A percentile compares a stretch with the other conserved stretches of the same genome.
Conservation (phyloP, 2,888 invertebrate genomes). For the Zele albiditarsus region DNA sequence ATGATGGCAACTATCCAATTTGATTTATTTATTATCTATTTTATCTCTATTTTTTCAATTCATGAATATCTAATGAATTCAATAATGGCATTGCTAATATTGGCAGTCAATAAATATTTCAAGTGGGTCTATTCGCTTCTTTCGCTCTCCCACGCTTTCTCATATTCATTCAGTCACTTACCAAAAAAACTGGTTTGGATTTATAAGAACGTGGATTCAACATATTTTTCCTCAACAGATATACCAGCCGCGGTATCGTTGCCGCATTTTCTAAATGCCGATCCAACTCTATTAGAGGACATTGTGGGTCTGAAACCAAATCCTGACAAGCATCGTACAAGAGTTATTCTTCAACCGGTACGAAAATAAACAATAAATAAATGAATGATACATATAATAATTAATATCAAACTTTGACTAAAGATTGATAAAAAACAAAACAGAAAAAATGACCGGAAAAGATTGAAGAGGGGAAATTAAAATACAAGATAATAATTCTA, state of each 20-base stretch:
- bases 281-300: slow-evolving; percentile 65
- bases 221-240: slow-evolving; percentile 57
- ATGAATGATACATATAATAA: not conserved
- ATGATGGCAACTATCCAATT: not conserved
- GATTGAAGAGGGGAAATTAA: not conserved
- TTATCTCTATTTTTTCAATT: slow-evolving; percentile 15
- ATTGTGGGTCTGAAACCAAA: slow-evolving; percentile 70
- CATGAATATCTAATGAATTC: slow-evolving; percentile 44
- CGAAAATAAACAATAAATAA: slow-evolving; percentile 37
- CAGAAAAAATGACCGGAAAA: not conserved
- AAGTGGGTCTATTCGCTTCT: not conserved
- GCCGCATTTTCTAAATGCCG: slow-evolving; percentile 71
- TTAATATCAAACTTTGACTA: not conserved
- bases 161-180: not conserved
- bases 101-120: not conserved
- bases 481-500: not conserved
- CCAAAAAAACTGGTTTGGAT: slow-evolving; percentile 25
- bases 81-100: slow-evolving; percentile 38
- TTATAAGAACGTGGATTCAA: slow-evolving; percentile 1
- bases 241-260: slow-evolving; percentile 72
- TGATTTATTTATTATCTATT: not conserved
- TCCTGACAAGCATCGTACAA: slow-evolving; percentile 63
- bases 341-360: slow-evolving; percentile 69
- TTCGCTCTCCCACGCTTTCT: not conserved
- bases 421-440: not conserved